These are phyloP conservation scores for Buceros bicornis DNA, from an alignment of 2,797 vertebrate species.

Conservation along the genomic window DNA sequence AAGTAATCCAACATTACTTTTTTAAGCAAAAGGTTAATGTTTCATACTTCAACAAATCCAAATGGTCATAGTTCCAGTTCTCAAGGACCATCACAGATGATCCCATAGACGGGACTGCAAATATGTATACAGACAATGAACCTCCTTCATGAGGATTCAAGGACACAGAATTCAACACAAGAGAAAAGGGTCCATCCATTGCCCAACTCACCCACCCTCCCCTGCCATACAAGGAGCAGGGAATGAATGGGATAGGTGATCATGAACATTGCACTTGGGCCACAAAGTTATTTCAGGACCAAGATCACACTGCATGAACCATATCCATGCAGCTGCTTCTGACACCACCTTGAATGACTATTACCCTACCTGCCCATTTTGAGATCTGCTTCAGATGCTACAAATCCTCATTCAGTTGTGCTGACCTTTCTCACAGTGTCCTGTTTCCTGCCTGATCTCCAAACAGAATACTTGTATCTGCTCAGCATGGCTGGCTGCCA, in stretches of 20 bases:
- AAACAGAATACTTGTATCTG: fast-evolving
- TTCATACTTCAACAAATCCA: neutral
- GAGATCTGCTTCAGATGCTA: neutral
- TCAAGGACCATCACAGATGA: neutral
- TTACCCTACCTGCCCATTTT: neutral
- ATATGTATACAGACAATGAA: fast-evolving
- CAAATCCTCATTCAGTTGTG: too few species aligned
- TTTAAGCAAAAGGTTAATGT: neutral
- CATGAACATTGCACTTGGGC: neutral
- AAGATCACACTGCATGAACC: neutral
- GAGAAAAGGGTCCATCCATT: neutral
- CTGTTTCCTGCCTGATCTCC: neutral
- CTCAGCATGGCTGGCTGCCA: neutral
- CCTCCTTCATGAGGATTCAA: neutral
- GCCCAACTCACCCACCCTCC: neutral
- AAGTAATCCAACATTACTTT: neutral
- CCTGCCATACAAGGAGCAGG: neutral
- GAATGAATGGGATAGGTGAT: too few species aligned
- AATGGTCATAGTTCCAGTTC: fast-evolving
- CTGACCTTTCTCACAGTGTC: neutral
- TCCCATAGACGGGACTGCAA: neutral
- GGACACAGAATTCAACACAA: neutral
- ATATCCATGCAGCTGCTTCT: neutral
- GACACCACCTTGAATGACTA: neutral
- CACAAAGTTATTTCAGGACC: neutral